Evolutionary conservation across 2,888 invertebrate species (phyloP).

Genomic region (Punctoribates punctum): DNA sequence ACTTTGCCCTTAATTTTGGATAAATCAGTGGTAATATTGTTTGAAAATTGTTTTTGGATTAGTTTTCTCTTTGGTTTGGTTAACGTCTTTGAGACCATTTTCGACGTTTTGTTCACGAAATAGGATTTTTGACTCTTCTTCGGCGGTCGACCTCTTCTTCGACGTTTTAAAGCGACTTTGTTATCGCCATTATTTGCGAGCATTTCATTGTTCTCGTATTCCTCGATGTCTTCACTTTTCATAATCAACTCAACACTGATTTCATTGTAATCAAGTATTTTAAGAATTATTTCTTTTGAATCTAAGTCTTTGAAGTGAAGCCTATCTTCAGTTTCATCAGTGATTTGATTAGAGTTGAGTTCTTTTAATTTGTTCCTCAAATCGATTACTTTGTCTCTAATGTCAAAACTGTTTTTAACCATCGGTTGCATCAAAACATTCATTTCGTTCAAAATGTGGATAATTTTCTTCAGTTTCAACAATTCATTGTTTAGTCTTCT

Average conservation of each 20-base stretch:
- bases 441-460: neutral
- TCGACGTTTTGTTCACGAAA: neutral
- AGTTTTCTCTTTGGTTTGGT: neutral
- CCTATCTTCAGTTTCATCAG: neutral
- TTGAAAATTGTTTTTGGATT: neutral
- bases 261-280: neutral
- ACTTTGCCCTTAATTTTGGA: neutral
- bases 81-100: neutral
- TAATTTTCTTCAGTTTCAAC: conserved; percentile 51
- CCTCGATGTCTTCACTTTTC: neutral
- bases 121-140: neutral
- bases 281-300: neutral
- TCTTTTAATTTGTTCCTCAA: neutral
- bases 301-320: neutral
- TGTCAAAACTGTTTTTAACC: neutral
- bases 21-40: neutral
- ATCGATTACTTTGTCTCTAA: neutral
- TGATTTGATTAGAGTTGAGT: neutral
- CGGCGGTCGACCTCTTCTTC: conserved; percentile 1
- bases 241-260: neutral
- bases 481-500: neutral
- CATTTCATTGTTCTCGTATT: neutral
- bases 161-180: neutral
- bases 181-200: neutral
- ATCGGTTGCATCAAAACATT: conserved; percentile 1